Percentiles rank a stretch among this genome's conserved stretches.
These are phyloP conservation scores for Pionites leucogaster DNA, from an alignment of 2,113 vertebrate species.

Conservation along the genomic window DNA sequence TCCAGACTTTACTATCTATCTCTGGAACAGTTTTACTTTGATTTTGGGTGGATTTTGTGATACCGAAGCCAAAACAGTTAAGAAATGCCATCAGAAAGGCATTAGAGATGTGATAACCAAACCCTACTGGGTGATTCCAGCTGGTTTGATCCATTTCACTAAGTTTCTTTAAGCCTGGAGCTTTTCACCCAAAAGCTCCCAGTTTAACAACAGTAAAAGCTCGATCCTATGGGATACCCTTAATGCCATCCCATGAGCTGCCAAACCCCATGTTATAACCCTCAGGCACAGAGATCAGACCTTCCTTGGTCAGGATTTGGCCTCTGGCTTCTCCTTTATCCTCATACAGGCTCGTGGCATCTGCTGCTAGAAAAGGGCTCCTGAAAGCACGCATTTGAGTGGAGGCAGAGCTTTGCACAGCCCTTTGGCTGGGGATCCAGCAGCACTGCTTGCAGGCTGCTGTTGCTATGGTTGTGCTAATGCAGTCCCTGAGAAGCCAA, in stretches of 20 bases:
- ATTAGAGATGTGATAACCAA: background rate
- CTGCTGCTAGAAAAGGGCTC: background rate
- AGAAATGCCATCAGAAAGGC: background rate
- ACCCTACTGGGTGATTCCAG: accelerated
- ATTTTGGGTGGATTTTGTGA: background rate
- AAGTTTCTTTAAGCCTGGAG: background rate
- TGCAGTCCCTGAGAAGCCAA: background rate
- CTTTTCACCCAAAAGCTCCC: background rate
- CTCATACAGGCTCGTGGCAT: background rate
- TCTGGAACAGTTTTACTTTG: background rate
- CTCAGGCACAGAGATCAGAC: background rate
- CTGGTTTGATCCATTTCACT: background rate
- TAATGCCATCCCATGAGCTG: background rate
- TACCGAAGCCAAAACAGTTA: background rate
- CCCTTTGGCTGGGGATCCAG: background rate
- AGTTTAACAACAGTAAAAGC: background rate
- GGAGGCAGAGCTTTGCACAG: background rate
- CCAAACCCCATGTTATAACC: background rate
- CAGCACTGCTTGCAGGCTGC: background rate
- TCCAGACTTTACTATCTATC: background rate
- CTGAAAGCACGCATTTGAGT: accelerated
- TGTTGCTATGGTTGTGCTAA: constrained; percentile 5
- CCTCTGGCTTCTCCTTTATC: background rate
- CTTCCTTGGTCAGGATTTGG: background rate
- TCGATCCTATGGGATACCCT: background rate